Evolutionary conservation across 2,113 vertebrate genomes (phyloP).

Genomic region (Triplophysa tibetana): DNA sequence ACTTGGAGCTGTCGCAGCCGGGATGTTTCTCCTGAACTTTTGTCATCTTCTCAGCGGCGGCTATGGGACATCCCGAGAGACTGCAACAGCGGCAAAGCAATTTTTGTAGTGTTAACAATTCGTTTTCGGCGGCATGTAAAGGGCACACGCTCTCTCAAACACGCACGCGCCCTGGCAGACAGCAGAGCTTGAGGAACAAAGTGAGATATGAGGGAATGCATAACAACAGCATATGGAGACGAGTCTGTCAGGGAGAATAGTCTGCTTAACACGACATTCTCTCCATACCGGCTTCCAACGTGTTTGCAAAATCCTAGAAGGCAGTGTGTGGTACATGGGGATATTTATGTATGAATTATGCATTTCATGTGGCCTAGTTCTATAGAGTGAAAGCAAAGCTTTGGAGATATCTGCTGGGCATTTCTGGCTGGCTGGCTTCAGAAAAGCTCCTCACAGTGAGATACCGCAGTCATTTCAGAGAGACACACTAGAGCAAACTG

Average conservation of each 20-base stretch:
- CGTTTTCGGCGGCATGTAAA: not conserved
- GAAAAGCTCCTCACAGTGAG: conserved; percentile 44
- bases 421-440: conserved; percentile 51
- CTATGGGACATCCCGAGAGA: conserved; percentile 97
- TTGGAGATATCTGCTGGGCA: conserved; percentile 47
- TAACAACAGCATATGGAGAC: conserved; percentile 29
- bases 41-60: conserved; percentile 95
- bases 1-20: conserved; percentile 85
- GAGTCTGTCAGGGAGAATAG: conserved; percentile 35
- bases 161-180: conserved; percentile 32
- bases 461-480: conserved; percentile 43
- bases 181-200: conserved; percentile 25
- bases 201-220: conserved; percentile 39
- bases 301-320: conserved; percentile 31
- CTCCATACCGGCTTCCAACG: conserved; percentile 28
- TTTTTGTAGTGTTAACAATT: conserved; percentile 40
- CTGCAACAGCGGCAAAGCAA: conserved; percentile 73
- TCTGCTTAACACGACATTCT: conserved; percentile 6
- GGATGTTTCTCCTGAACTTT: conserved; percentile 97
- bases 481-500: conserved; percentile 29
- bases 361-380: conserved; percentile 55
- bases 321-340: conserved; percentile 32
- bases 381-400: conserved; percentile 48
- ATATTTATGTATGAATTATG: conserved; percentile 55
- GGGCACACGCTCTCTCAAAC: conserved; percentile 1